Conservation (phyloP, 2,797 vertebrate species). For the Phataginus tetradactyla region DNA sequence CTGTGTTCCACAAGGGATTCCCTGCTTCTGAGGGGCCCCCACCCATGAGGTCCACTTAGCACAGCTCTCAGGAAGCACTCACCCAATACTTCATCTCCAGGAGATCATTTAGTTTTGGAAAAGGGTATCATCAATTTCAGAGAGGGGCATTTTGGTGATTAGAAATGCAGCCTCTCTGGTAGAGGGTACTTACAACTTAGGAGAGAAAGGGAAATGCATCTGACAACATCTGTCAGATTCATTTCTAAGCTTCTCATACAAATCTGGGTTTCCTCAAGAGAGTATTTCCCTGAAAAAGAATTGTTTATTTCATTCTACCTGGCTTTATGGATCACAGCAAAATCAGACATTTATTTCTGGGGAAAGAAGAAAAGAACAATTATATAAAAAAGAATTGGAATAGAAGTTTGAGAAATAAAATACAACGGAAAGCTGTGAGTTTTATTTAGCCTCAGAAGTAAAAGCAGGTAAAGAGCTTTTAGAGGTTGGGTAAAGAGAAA, state of each 20-base stretch:
- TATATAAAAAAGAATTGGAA: background rate
- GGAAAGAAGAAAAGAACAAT: background rate
- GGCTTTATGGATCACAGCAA: background rate
- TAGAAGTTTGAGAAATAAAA: background rate
- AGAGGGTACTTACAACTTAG: background rate
- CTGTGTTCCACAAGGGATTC: background rate
- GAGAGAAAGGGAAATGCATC: background rate
- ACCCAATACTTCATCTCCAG: background rate
- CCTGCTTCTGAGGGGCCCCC: background rate
- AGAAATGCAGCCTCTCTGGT: background rate
- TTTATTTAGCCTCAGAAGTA: background rate
- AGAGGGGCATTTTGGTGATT: background rate
- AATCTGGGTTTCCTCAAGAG: background rate
- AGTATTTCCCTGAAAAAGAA: background rate
- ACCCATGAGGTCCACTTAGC: fast-evolving
- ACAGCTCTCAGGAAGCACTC: background rate
- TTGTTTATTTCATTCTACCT: background rate
- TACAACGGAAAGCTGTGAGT: background rate
- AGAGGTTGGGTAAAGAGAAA: background rate
- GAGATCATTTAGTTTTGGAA: background rate
- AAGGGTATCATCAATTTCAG: background rate
- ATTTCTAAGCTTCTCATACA: background rate
- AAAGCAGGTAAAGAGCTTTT: background rate
- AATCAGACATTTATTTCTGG: background rate
- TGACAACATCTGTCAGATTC: background rate